A percentile compares a stretch with the other conserved stretches of the same genome.
phyloP scores from a whole-genome alignment of 2,888 invertebrate species.

The Oscheius sp. region DNA sequence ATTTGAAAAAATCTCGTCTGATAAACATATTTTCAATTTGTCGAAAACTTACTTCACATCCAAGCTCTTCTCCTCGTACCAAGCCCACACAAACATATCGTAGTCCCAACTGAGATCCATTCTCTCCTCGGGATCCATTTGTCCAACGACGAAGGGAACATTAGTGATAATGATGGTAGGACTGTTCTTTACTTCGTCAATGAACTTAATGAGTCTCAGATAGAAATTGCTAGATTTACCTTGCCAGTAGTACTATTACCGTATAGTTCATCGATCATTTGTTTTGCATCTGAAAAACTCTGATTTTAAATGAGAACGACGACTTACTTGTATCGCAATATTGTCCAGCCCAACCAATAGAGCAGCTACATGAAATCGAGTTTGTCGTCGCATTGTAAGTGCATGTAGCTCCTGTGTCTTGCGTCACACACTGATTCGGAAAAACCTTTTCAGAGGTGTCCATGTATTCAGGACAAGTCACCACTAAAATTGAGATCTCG shows the following conservation, averaged over 20 bases:
- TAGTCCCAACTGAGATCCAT: constrained; percentile 44
- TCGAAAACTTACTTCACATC: too few relatives aligned
- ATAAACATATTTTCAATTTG: too few relatives aligned
- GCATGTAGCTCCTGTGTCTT: too few relatives aligned
- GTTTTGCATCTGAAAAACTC: constrained; percentile 34
- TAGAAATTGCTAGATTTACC: too few relatives aligned
- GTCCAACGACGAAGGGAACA: constrained; percentile 52
- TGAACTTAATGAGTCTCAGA: constrained; percentile 44
- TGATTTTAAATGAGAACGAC: too few relatives aligned
- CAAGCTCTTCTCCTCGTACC: constrained; percentile 51
- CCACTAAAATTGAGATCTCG: neutral
- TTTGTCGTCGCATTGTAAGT: constrained; percentile 12
- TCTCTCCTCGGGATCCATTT: constrained; percentile 27
- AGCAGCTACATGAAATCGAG: constrained; percentile 45
- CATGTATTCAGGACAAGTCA: neutral
- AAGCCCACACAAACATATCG: constrained; percentile 54
- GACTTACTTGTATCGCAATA: constrained; percentile 39
- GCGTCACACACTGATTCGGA: too few relatives aligned
- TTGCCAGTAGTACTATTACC: constrained; percentile 43
- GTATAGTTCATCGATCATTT: constrained; percentile 40
- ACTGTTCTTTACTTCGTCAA: constrained; percentile 48
- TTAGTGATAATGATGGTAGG: constrained; percentile 51
- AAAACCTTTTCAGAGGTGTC: too few relatives aligned
- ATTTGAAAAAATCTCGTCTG: constrained; percentile 40
- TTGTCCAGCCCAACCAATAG: constrained; percentile 40